phyloP scores from a whole-genome alignment of 1,140 invertebrate genomes.

The Oedothorax gibbosus region DNA sequence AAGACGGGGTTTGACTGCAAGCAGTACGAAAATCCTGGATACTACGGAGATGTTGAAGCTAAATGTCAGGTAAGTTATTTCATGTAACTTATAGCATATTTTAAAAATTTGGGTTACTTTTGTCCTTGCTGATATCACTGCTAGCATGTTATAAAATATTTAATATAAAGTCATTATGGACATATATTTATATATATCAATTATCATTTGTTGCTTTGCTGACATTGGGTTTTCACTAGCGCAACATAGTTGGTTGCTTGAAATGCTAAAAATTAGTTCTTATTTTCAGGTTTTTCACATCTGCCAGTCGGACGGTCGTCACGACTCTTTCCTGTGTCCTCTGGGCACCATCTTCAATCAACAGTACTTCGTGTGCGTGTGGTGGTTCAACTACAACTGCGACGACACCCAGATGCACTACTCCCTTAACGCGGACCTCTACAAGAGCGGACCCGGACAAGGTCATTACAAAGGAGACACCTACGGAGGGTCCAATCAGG shows the following conservation, averaged over 20 bases:
- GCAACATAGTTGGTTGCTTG: not conserved
- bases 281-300: slow-evolving; percentile 67
- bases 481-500: not conserved
- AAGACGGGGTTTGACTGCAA: slow-evolving; percentile 69
- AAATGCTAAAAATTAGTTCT: not conserved
- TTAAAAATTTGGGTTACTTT: not conserved
- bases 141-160: not conserved
- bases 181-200: not conserved
- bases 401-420: slow-evolving; percentile 73
- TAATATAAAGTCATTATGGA: not conserved
- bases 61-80: slow-evolving; percentile 69
- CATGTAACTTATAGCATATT: not conserved
- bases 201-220: not conserved
- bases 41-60: slow-evolving; percentile 70
- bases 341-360: slow-evolving; percentile 70
- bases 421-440: slow-evolving; percentile 69
- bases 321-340: slow-evolving; percentile 69
- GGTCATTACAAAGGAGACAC: slow-evolving; percentile 50
- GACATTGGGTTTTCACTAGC: not conserved
- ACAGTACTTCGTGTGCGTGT: slow-evolving; percentile 71
- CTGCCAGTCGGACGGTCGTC: slow-evolving; percentile 66
- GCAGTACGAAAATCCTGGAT: slow-evolving; percentile 69
- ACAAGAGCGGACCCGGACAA: slow-evolving; percentile 49
- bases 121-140: not conserved
- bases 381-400: slow-evolving; percentile 93